Percentiles rank a stretch among this genome's conserved stretches.
These are phyloP conservation scores for Oncopodura yosiiana DNA, from an alignment of 1,140 invertebrate species.

Conservation along the genomic window DNA sequence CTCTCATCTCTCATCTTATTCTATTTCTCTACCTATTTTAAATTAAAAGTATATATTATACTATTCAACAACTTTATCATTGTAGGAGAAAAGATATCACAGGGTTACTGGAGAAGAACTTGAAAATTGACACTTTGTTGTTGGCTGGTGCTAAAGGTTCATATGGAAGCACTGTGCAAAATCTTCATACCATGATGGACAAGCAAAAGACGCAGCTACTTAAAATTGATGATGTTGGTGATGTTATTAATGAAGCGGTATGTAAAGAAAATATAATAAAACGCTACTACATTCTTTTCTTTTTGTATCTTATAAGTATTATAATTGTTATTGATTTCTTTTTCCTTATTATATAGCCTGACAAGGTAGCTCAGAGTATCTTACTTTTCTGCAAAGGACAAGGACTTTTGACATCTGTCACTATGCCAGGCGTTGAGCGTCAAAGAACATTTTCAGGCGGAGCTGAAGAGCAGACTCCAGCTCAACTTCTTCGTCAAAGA, in stretches of 20 bases:
- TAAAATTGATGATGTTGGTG: conserved; percentile 66
- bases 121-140: conserved; percentile 64
- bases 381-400: conserved; percentile 71
- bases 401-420: conserved; percentile 61
- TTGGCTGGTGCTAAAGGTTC: conserved; percentile 71
- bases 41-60: not conserved
- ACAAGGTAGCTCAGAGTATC: conserved; percentile 67
- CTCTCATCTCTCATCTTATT: not conserved
- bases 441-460: conserved; percentile 49
- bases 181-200: conserved; percentile 59
- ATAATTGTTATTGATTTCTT: not conserved
- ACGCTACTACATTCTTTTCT: conserved; percentile 47
- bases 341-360: conserved; percentile 50
- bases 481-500: conserved; percentile 48
- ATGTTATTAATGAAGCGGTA: conserved; percentile 69
- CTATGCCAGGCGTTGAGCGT: conserved; percentile 58
- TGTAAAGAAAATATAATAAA: conserved; percentile 35
- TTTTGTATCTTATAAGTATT: conserved; percentile 42
- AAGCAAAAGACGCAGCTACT: conserved; percentile 72
- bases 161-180: conserved; percentile 59
- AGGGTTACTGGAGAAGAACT: conserved; percentile 47
- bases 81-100: conserved; percentile 58
- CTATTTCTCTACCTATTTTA: conserved; percentile 1
- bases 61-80: conserved; percentile 6
- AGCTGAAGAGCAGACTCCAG: conserved; percentile 40